These are phyloP conservation scores for Candoia aspera DNA, from an alignment of 2,113 vertebrate species.

Conservation along the genomic window DNA sequence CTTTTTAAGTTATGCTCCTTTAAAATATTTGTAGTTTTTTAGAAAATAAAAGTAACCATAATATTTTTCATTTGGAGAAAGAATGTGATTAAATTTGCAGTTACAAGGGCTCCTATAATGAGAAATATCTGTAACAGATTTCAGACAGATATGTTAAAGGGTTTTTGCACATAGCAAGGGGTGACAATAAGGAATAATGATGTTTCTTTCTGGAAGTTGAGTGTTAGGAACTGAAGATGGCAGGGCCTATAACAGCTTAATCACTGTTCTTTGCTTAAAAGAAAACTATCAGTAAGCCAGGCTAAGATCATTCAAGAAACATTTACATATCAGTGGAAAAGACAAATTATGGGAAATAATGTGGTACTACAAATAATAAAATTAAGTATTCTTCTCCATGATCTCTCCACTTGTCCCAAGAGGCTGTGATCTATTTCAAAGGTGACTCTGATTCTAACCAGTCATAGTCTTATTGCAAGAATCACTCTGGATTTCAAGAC, in stretches of 20 bases:
- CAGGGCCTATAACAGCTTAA: neutral
- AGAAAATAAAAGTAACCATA: neutral
- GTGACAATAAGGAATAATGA: neutral
- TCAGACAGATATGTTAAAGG: neutral
- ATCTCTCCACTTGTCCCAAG: neutral
- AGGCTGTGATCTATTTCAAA: neutral
- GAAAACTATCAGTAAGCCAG: neutral
- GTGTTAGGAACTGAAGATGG: neutral
- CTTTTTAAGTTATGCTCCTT: neutral
- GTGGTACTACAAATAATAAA: neutral
- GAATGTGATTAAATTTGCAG: neutral
- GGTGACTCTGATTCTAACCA: neutral
- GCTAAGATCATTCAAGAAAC: neutral
- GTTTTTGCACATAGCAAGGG: neutral
- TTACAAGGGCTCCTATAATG: neutral
- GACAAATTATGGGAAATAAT: neutral
- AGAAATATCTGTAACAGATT: neutral
- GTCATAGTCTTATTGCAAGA: neutral
- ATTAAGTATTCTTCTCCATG: neutral
- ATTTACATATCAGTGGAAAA: neutral
- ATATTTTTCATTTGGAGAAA: neutral
- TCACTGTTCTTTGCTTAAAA: neutral
- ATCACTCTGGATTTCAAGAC: neutral
- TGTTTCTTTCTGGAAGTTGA: neutral
- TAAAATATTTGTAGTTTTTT: neutral